Evolutionary conservation across 2,113 vertebrate genomes (phyloP).

Genomic region (Cranoglanis bouderius): DNA sequence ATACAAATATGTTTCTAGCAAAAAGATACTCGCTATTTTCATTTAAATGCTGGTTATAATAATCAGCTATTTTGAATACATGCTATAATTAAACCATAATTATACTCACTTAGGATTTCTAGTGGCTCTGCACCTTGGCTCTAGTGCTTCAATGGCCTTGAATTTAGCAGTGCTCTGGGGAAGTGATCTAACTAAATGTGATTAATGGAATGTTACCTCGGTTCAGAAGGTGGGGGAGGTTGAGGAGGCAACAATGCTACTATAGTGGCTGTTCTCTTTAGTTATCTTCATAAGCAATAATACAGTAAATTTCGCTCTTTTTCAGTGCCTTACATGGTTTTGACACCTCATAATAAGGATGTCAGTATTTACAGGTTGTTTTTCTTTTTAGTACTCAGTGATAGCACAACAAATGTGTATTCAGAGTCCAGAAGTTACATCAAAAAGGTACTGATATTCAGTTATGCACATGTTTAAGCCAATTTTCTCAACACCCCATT

Average conservation of each 20-base stretch:
- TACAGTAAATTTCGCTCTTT: background rate
- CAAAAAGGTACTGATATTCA: background rate
- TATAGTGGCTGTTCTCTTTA: conserved; percentile 18
- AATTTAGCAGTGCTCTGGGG: conserved; percentile 44
- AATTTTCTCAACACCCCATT: background rate
- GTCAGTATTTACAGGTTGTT: background rate
- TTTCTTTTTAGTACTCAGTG: background rate
- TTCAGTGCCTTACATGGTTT: background rate
- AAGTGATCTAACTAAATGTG: conserved; percentile 57
- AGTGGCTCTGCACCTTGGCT: conserved; percentile 49
- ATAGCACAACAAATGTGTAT: background rate
- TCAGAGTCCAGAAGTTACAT: background rate
- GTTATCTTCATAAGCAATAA: background rate
- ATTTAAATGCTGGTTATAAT: conserved; percentile 38
- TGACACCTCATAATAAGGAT: background rate
- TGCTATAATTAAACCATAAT: conserved; percentile 53
- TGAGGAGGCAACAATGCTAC: conserved; percentile 32
- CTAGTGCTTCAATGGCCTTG: conserved; percentile 36
- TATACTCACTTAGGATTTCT: conserved; percentile 39
- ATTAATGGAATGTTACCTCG: conserved; percentile 53
- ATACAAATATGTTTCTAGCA: conserved; percentile 18
- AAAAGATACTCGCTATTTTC: conserved; percentile 43
- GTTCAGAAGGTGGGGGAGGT: conserved; percentile 40
- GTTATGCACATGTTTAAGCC: background rate
- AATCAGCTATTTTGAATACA: conserved; percentile 50